A percentile compares a stretch with the other conserved stretches of the same genome.
Evolutionary conservation across 2,113 vertebrate genomes (phyloP).

Genomic region (Lethenteron camtschaticum): DNA sequence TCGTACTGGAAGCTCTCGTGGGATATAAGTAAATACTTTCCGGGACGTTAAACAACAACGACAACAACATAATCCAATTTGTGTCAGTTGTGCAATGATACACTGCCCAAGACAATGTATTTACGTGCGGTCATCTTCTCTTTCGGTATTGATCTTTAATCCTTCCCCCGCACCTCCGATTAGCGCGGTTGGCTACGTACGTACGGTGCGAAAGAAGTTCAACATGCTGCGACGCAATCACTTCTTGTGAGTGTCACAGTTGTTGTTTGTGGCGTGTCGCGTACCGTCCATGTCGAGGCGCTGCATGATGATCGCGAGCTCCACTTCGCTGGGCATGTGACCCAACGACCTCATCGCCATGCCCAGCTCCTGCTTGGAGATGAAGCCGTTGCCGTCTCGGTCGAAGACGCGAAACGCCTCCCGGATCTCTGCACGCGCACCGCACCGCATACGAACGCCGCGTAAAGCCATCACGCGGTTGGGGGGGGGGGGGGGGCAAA

Average conservation of each 20-base stretch:
- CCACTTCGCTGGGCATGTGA: constrained; percentile 97
- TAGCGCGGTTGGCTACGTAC: no score
- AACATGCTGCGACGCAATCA: no score
- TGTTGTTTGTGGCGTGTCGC: constrained; percentile 11
- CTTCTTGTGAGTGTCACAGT: no score
- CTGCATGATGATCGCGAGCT: constrained; percentile 98
- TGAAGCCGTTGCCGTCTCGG: constrained; percentile 90
- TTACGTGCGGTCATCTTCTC: background rate
- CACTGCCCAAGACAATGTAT: background rate
- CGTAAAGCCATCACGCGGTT: constrained; percentile 8
- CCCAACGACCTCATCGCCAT: constrained; percentile 98
- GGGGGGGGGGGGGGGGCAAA: background rate
- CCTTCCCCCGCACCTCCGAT: background rate
- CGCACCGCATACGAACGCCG: no score
- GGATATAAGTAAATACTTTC: no score
- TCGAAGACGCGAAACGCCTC: constrained; percentile 91
- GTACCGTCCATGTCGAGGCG: constrained; percentile 96
- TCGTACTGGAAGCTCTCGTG: no score
- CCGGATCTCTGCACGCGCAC: constrained; percentile 47
- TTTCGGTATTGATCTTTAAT: background rate
- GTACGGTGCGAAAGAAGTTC: no score
- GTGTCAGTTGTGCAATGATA: background rate
- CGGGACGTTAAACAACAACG: no score
- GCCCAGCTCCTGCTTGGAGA: constrained; percentile 96
- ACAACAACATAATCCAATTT: constrained; percentile 3